Percentiles rank a stretch among this genome's conserved stretches.
phyloP scores from a whole-genome alignment of 2,797 vertebrate species.

The Syngnathus acus region DNA sequence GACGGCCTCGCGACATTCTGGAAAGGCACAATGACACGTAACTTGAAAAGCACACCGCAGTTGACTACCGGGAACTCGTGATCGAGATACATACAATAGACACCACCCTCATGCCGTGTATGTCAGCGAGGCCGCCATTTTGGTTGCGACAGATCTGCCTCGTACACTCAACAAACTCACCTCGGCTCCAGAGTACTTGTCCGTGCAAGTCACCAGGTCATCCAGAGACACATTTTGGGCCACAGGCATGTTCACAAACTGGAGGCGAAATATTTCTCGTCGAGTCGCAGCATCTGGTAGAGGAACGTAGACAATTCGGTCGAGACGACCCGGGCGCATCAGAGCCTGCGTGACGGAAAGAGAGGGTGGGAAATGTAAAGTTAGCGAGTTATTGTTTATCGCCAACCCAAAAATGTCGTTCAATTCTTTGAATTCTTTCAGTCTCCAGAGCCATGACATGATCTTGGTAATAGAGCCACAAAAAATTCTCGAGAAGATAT shows the following conservation, averaged over 20 bases:
- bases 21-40: slow-evolving; percentile 22
- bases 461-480: neutral
- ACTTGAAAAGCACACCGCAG: neutral
- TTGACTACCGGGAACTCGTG: neutral
- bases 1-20: slow-evolving; percentile 40
- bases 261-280: slow-evolving; percentile 80
- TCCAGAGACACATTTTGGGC: slow-evolving; percentile 70
- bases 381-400: neutral
- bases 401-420: neutral
- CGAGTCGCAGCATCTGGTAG: slow-evolving; percentile 84
- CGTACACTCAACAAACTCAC: slow-evolving; percentile 62
- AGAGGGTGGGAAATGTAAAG: slow-evolving; percentile 8
- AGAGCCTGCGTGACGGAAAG: slow-evolving; percentile 74
- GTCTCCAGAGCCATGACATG: neutral
- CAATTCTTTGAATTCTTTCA: neutral
- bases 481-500: neutral
- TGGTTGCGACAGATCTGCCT: neutral
- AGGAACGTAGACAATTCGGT: slow-evolving; percentile 89
- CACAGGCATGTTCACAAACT: slow-evolving; percentile 80
- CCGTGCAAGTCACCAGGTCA: slow-evolving; percentile 72
- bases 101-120: neutral
- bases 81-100: neutral
- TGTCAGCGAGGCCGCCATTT: neutral
- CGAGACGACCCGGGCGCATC: slow-evolving; percentile 91
- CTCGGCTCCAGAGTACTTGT: slow-evolving; percentile 95